These are phyloP conservation scores for Macaca mulatta DNA, from an alignment of 2,113 vertebrate species.

Conservation along the genomic window DNA sequence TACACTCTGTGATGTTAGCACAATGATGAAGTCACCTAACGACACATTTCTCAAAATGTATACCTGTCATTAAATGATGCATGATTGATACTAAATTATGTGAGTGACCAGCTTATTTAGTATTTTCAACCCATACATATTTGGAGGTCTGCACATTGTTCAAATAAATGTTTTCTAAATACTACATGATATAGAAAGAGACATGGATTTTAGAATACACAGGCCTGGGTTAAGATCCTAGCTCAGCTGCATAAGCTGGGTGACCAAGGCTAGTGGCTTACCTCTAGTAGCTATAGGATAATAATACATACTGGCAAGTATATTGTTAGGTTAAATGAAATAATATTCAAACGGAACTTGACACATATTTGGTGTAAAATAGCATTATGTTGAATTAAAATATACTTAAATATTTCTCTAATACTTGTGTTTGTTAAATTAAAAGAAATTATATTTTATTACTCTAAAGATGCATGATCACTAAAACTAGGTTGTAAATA, in stretches of 20 bases:
- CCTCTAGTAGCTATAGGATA: not conserved
- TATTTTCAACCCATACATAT: not conserved
- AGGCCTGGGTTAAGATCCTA: not conserved
- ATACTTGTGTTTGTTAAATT: not conserved
- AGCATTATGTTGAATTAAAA: not conserved
- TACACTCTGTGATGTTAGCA: not conserved
- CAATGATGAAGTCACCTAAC: not conserved
- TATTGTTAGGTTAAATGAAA: slow-evolving; percentile 2
- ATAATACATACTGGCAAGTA: not conserved
- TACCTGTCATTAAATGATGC: not conserved
- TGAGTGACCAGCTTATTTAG: not conserved
- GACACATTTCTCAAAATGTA: not conserved
- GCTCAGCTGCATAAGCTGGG: not conserved
- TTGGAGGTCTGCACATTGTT: not conserved
- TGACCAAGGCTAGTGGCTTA: not conserved
- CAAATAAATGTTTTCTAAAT: not conserved
- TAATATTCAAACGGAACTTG: not conserved
- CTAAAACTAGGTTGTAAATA: not conserved
- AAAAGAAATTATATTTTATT: not conserved
- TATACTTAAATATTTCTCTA: not conserved
- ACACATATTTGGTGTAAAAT: slow-evolving; percentile 4
- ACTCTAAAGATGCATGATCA: not conserved
- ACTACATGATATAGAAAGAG: not conserved
- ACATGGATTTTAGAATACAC: not conserved
- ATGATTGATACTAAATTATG: not conserved